Base-by-base conservation (phyloP, 2,888 invertebrate genomes). In the Eupeodes luniger region DNA sequence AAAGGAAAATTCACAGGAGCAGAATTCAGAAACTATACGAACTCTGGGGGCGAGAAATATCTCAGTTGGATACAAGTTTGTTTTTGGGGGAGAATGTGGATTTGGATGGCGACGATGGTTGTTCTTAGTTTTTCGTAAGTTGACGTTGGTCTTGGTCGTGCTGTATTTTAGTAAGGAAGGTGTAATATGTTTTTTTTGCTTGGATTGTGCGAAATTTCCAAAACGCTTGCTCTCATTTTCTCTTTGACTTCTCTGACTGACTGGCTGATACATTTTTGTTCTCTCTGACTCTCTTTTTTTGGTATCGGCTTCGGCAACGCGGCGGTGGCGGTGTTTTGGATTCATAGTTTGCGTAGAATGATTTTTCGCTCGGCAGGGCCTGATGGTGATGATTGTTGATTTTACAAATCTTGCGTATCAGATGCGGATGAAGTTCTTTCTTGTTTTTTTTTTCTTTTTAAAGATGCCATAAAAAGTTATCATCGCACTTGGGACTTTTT, bases 361-460 rank as follows among this genome's bases (percentile, higher is more conserved):
- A 11, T 44, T 61, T 80, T 80, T 79, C 61, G 57, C 62, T 81
- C 57, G 76, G 59, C 40, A 36, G 53, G 44, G 62, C 57, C 57
- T 67, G 6, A 36, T 51, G 51, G n/a, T 34, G 53, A 47, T 59
- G 49, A 59, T 51, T 74, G 67, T 72, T 72, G 59, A 59, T 72
- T 57, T 82, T 78, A 67, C 53, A 64, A 81, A 80, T 85, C 62
- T 85, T 85, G 77, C 75, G 72, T 85, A 75, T 80, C 57, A 27
- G 75, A 51, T 76, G 55, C 75, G 80, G 69, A 75, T 84, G 74
- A 75, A 80, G 44, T 77, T 77, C 10, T 69, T 83, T 36, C 36
- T 61, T 34, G 12, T 27, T 57, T 59, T 14, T 62, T 62, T 16
- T n/a, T 10, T 55, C 19, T 7, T 11, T 16, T 16, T 55, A 10